Conservation (phyloP, 2,113 vertebrate species). For the Orthonyx spaldingii region DNA sequence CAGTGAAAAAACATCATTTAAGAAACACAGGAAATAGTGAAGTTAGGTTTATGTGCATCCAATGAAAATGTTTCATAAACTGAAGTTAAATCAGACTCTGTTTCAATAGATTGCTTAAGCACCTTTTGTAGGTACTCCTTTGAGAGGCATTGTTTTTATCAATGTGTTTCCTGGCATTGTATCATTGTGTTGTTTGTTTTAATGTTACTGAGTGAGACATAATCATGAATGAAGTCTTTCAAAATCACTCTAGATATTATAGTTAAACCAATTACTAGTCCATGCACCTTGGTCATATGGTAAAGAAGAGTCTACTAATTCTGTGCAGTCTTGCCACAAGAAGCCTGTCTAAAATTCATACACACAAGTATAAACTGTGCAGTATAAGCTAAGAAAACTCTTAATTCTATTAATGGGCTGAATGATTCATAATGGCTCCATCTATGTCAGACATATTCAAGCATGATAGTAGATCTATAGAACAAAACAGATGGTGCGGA, state of each 20-base stretch:
- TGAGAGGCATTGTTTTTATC: background rate
- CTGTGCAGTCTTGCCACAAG: background rate
- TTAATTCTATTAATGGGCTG: background rate
- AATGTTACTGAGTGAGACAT: background rate
- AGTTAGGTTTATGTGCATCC: background rate
- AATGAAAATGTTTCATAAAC: slow-evolving; percentile 33
- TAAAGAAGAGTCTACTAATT: background rate
- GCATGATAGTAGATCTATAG: background rate
- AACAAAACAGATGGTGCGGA: background rate
- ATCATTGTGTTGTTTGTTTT: slow-evolving; percentile 19
- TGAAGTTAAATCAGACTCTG: background rate
- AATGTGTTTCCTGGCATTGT: background rate
- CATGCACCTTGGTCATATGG: background rate
- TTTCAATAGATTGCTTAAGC: slow-evolving; percentile 1
- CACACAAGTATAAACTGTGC: background rate
- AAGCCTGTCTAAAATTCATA: background rate
- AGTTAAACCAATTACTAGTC: slow-evolving; percentile 26
- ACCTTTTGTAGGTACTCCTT: background rate
- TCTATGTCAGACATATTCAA: background rate
- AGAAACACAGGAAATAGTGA: background rate
- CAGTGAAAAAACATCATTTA: slow-evolving; percentile 8
- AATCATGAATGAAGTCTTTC: slow-evolving; percentile 17
- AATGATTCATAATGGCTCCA: background rate
- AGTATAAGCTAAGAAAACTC: background rate
- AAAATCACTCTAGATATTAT: slow-evolving; percentile 20